Base-by-base conservation (phyloP, 2,797 vertebrate genomes). In the Discoglossus pictus region DNA sequence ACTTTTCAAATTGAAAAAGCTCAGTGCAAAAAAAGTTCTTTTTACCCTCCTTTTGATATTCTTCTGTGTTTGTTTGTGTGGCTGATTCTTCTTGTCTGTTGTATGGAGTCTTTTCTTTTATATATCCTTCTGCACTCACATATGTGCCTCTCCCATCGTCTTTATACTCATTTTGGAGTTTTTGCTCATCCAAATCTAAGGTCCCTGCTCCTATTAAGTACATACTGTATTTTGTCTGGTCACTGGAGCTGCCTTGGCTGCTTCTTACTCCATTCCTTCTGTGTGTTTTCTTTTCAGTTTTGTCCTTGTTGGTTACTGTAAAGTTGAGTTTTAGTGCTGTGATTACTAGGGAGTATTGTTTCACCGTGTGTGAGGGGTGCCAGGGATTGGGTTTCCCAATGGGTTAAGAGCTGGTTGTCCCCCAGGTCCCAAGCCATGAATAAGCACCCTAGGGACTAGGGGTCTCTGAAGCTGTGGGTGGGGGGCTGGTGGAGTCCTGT, bases 341-440 rank as follows among this genome's bases (percentile, higher is more conserved):
- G 47, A 40, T n/a, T n/a, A n/a, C 17, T 34, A 50, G 7, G n/a
- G 12, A 1, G 21, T 7, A 53, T 12, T 11, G 13, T 68, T 81
- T 92, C 94, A 98, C 82, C 95, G 97, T 74, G 92, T 93, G 43
- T 97, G 97, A 61, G 88, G 92, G 54, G 92, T 88, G 68, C 96
- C 95, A 61, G 91, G 73, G 85, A 97, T 91, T 50, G 93, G 85
- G 85, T 87, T 94, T 75, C 90, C 87, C 79, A 99, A 76, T 40
- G 97, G 95, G 68, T 97, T 98, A 75, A 98, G 88, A 25, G 94
- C 92, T 64, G 95, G 94, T 80, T 99, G 97, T 52, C 94, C 97
- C 73, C 95, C 92, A 2, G 97, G 94, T 25, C 96, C 96, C 48
- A 99, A 88, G 77, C 97, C 97, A 73, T 99, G 97, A 82, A 99